phyloP scores from a whole-genome alignment of 2,113 vertebrate species.

The Lepisosteus osseus region DNA sequence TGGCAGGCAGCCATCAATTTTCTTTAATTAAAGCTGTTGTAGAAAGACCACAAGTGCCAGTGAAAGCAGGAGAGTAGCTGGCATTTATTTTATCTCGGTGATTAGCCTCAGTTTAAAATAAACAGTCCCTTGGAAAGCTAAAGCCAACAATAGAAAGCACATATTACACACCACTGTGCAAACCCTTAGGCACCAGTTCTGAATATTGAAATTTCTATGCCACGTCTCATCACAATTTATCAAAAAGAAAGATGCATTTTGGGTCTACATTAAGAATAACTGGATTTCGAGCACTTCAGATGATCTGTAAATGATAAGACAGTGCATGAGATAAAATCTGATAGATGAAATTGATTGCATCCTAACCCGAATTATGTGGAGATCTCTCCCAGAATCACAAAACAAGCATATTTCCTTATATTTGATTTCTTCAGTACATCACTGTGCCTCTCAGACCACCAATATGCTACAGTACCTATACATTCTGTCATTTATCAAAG shows the following conservation, averaged over 20 bases:
- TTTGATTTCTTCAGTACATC: too few species aligned
- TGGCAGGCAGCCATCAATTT: slow-evolving; percentile 10
- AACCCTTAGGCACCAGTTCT: not conserved
- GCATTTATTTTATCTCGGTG: not conserved
- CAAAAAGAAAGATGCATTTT: not conserved
- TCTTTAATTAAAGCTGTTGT: slow-evolving; percentile 8
- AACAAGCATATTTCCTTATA: too few species aligned
- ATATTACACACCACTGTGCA: not conserved
- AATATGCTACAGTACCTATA: too few species aligned
- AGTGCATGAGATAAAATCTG: too few species aligned
- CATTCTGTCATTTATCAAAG: too few species aligned
- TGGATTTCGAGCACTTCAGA: not conserved
- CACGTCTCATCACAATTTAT: not conserved
- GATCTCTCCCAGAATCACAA: too few species aligned
- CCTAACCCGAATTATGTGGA: too few species aligned
- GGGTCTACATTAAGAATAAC: not conserved
- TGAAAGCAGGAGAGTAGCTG: not conserved
- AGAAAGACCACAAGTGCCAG: not conserved
- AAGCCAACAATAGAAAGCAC: not conserved
- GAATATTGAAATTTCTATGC: not conserved
- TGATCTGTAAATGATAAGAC: too few species aligned
- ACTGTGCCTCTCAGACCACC: too few species aligned
- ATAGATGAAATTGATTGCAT: too few species aligned
- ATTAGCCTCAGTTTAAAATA: not conserved
- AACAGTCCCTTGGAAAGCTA: not conserved